phyloP scores from a whole-genome alignment of 2,113 vertebrate species.

The Seriola dumerili region DNA sequence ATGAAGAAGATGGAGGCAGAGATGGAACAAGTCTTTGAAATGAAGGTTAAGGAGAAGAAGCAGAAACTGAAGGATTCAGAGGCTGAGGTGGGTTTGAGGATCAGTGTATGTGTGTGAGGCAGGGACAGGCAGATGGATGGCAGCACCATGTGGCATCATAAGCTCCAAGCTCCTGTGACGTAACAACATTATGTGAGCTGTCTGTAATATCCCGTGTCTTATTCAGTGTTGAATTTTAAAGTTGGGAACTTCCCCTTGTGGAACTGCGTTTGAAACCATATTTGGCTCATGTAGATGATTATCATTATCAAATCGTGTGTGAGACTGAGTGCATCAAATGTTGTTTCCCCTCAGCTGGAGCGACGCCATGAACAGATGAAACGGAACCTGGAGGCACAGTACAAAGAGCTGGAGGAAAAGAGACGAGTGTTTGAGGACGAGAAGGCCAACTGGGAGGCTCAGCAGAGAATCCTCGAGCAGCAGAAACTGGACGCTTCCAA shows the following conservation, averaged over 20 bases:
- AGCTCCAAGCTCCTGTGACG: no score
- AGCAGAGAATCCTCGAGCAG: conserved; percentile 87
- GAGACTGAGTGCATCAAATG: neutral
- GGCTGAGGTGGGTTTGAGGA: conserved; percentile 80
- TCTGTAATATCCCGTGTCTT: no score
- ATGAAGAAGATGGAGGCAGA: conserved; percentile 91
- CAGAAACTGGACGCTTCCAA: conserved; percentile 88
- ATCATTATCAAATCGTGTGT: neutral
- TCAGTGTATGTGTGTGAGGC: no score
- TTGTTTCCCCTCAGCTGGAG: conserved; percentile 79
- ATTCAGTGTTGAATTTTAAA: no score
- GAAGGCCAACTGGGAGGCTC: conserved; percentile 85
- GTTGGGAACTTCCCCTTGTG: no score
- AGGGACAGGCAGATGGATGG: no score
- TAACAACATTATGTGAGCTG: no score
- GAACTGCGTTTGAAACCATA: no score
- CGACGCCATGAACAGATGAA: conserved; percentile 88
- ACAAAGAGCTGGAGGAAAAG: conserved; percentile 89
- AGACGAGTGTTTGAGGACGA: conserved; percentile 85
- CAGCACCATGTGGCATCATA: no score
- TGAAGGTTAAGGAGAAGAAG: conserved; percentile 90
- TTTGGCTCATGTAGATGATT: no score
- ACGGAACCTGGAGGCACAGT: conserved; percentile 87
- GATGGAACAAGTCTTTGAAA: conserved; percentile 90
- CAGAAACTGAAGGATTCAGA: conserved; percentile 90